phyloP scores from a whole-genome alignment of 1,140 invertebrate genomes.

The Euglossa dilemma region DNA sequence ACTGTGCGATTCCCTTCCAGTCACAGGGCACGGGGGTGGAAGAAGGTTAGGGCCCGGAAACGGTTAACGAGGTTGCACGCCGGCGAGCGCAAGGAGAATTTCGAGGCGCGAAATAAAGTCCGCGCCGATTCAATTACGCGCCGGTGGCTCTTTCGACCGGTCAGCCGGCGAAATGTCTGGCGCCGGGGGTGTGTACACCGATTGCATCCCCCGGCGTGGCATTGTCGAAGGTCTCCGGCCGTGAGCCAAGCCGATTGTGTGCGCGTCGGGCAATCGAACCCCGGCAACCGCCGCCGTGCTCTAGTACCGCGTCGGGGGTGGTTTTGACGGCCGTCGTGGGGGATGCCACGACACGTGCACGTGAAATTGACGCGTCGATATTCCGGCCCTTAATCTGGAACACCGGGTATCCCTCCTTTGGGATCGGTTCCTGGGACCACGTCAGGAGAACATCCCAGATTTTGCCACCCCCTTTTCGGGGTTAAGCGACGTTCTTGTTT shows the following conservation, averaged over 20 bases:
- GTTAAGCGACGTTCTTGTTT: too few relatives aligned
- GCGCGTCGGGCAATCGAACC: constrained; percentile 28
- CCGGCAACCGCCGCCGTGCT: not conserved
- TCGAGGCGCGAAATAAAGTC: constrained; percentile 35
- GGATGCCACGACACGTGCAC: not conserved
- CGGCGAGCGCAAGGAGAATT: not conserved
- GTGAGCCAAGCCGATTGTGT: not conserved
- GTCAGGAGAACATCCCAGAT: too few relatives aligned
- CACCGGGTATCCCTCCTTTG: not conserved
- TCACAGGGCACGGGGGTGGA: too few relatives aligned
- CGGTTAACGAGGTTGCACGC: too few relatives aligned
- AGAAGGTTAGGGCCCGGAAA: not conserved
- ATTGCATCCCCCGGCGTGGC: constrained; percentile 22
- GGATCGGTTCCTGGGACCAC: too few relatives aligned
- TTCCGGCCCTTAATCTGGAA: not conserved
- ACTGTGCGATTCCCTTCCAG: too few relatives aligned
- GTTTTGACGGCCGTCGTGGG: not conserved
- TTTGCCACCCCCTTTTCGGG: too few relatives aligned
- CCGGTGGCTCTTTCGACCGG: constrained; percentile 16
- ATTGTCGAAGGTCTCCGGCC: constrained; percentile 40
- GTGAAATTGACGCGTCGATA: not conserved
- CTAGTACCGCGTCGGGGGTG: constrained; percentile 1
- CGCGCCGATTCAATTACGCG: constrained; percentile 39
- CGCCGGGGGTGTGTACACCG: constrained; percentile 39
- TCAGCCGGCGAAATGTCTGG: constrained; percentile 38